phyloP scores from a whole-genome alignment of 2,113 vertebrate species.

The Paramisgurnus dabryanus region DNA sequence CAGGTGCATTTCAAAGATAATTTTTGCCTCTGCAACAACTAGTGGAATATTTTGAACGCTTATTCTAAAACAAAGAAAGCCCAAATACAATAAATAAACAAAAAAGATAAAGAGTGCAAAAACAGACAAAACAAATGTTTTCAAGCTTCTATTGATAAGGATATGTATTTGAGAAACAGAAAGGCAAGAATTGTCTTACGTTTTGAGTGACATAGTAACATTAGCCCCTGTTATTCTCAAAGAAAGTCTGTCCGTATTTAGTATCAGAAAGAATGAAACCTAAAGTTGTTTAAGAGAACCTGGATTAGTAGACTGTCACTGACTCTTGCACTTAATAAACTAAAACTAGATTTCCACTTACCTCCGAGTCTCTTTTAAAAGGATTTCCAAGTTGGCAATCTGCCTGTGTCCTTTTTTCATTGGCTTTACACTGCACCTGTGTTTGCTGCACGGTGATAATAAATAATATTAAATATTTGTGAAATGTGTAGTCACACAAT shows the following conservation, averaged over 20 bases:
- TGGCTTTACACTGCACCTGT: constrained; percentile 78
- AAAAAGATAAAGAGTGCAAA: not conserved
- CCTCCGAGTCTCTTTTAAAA: constrained; percentile 85
- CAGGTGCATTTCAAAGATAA: constrained; percentile 86
- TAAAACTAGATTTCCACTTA: constrained; percentile 63
- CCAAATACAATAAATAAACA: not conserved
- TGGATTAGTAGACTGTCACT: not conserved
- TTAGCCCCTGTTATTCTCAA: constrained; percentile 82
- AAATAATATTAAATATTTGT: not conserved
- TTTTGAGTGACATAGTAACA: constrained; percentile 82
- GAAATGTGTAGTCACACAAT: not conserved
- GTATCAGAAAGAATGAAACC: constrained; percentile 85
- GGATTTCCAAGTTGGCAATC: constrained; percentile 91
- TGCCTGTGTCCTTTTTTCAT: constrained; percentile 81
- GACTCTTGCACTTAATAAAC: not conserved
- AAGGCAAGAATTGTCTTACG: constrained; percentile 71
- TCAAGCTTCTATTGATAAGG: too few relatives aligned
- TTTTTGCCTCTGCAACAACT: constrained; percentile 82
- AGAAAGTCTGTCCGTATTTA: constrained; percentile 83
- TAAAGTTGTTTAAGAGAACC: constrained; percentile 50
- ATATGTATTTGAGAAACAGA: not conserved
- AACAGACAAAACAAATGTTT: not conserved
- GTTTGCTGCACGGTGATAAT: constrained; percentile 72
- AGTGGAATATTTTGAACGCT: constrained; percentile 82
- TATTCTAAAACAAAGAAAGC: constrained; percentile 72